Evolutionary conservation across 2,113 vertebrate species (phyloP).

Genomic region (Glareola pratincola): DNA sequence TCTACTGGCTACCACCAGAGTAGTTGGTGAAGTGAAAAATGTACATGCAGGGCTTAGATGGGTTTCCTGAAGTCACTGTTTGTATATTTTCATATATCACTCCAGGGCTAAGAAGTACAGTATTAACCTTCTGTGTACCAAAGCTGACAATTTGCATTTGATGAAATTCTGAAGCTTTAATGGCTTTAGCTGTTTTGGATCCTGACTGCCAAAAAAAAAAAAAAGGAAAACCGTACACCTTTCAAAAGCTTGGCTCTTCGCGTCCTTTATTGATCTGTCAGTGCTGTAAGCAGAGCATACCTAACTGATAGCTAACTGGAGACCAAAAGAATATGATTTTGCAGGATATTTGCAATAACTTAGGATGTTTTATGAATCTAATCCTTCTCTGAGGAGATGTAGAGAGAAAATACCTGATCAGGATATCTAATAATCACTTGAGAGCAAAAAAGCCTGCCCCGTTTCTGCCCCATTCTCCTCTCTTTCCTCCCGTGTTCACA

Average conservation of each 20-base stretch:
- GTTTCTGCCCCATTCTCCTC: not conserved
- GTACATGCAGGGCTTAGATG: constrained; percentile 42
- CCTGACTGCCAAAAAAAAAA: not conserved
- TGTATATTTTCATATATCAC: constrained; percentile 25
- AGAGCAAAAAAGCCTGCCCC: not conserved
- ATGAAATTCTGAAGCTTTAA: not conserved
- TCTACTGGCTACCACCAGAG: constrained; percentile 29
- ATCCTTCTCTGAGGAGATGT: not conserved
- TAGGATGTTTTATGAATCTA: not conserved
- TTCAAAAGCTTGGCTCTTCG: not conserved
- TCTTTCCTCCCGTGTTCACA: not conserved
- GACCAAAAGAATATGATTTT: not conserved
- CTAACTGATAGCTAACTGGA: not conserved
- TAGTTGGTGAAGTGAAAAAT: constrained; percentile 52
- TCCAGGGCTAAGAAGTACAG: not conserved
- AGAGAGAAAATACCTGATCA: not conserved
- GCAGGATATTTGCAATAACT: not conserved
- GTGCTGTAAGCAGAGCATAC: not conserved
- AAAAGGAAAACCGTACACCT: not conserved
- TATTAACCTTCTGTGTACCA: constrained; percentile 48
- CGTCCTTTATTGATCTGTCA: not conserved
- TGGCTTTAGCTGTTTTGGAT: not conserved
- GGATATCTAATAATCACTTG: not conserved
- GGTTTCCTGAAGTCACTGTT: constrained; percentile 46
- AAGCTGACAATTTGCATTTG: constrained; percentile 1